Evolutionary conservation across 2,888 invertebrate genomes (phyloP).

Genomic region (Stomorhina lunata): DNA sequence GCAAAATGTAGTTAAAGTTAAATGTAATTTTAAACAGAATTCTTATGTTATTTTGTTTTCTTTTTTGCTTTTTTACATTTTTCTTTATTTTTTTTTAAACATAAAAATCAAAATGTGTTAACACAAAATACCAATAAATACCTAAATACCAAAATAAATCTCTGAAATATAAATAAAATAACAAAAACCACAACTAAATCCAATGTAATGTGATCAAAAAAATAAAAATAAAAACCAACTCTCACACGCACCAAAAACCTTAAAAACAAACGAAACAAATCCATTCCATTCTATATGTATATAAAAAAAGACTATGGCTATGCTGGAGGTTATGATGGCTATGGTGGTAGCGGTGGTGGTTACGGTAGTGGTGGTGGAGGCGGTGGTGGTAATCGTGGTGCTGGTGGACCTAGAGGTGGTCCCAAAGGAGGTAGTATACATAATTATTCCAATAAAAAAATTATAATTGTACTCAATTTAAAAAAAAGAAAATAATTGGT

Average conservation of each 20-base stretch:
- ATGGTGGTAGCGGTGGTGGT: conserved; percentile 93
- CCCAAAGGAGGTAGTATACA: conserved; percentile 84
- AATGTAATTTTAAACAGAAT: conserved; percentile 48
- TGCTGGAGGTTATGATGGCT: conserved; percentile 82
- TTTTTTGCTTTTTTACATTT: conserved; percentile 63
- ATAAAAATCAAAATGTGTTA: conserved; percentile 53
- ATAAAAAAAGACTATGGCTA: conserved; percentile 83
- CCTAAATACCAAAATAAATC: neutral
- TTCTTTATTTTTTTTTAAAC: conserved; percentile 47
- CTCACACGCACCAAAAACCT: conserved; percentile 26
- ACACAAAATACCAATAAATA: conserved; percentile 53
- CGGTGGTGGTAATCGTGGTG: conserved; percentile 88
- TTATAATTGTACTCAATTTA: conserved; percentile 39
- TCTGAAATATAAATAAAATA: conserved; percentile 14
- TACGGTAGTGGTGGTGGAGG: conserved; percentile 88
- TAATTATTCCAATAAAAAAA: conserved; percentile 51
- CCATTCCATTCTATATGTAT: no score
- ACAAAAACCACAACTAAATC: conserved; percentile 24
- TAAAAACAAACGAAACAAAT: conserved; percentile 32
- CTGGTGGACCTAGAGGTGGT: conserved; percentile 90
- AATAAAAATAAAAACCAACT: conserved; percentile 29
- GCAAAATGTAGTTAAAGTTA: conserved; percentile 46
- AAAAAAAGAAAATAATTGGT: conserved; percentile 47
- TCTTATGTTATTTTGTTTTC: conserved; percentile 63
- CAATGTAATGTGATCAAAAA: no score